Base-by-base conservation (phyloP, 1,140 invertebrate species). In the Drosophila setifemur region DNA sequence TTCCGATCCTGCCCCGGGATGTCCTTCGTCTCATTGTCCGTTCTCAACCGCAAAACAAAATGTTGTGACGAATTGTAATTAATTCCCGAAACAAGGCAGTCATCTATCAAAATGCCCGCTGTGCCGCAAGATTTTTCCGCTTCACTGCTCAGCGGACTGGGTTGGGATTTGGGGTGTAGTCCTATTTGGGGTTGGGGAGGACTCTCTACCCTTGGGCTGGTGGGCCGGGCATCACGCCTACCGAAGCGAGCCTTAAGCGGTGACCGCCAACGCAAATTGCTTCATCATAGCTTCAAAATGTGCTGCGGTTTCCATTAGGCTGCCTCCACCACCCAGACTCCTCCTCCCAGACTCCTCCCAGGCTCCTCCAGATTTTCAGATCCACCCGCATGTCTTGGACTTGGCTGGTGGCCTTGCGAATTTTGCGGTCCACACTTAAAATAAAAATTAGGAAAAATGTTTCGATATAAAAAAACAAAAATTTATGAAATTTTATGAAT, bases 51-150 rank as follows among this genome's bases (percentile, higher is more conserved):
- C 81, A 86, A 86, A 81, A 76, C 82, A 86, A 86, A 85, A 90
- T 89, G 75, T 73, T 75, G 73, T 90, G 88, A 83, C 74, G 82
- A 90, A 87, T 89, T 88, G 85, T 90, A 88, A 90, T 90, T 90
- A 90, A 90, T 90, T 90, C 71, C 81, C 73, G 85, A 86, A 86
- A 86, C 70, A 87, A 79, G 77, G 83, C 70, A 91, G 75, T 72
- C 83, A 91, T 90, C 74, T 72, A 88, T 88, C 81, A 86, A 83
- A 86, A 83, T 74, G 71, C 60, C 73, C 75, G 74, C 75, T 71
- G 49, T 58, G 75, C 58, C 63, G 58, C 66, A 86, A 75, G 74
- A 83, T 73, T 72, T 91, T 91, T 75, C 39, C 75, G 55, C 87
- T 90, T 70, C 68, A 66, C 42, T 52, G 76, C 74, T 45, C 49